Evolutionary conservation across 1,140 invertebrate genomes (phyloP), one percentile per base, ranked within the genome.

Genomic region (Drosophila ficusphila): DNA sequence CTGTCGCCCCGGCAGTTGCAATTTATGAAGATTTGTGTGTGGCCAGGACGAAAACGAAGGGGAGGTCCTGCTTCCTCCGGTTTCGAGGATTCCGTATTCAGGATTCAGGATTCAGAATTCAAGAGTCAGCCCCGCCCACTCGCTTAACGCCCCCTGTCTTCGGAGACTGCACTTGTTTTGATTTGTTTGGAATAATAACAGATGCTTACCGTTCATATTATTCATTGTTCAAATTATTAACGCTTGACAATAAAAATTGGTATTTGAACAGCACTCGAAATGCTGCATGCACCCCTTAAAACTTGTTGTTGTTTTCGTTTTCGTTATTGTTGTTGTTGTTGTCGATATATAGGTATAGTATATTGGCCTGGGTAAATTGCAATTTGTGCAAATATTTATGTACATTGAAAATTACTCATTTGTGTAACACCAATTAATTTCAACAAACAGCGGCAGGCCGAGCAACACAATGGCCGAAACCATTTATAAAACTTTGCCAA

Each of bases 131-230:
- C 72, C 48, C 77, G 72, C 77, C 77, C 77, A 49, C 39, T 23
- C 54, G 58, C 31, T 81, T 81, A 61, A 61, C 29, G 61, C 51
- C 77, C 70, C 56, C 75, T 47, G 9, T 25, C 25, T 12, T 16
- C 3, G 18, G n/a, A n/a, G n/a, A 27, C 16, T 79, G 89, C 89
- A 90, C 89, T 90, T 90, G 89, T 90, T 90, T 90, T 90, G 89
- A 90, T 90, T 90, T 90, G 89, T 90, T 90, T 90, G 89, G 89
- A 90, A 90, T 90, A 90, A 89, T 89, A 90, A 88, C 89, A 90
- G 89, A 90, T 90, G 89, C 89, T 90, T 79, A 78, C 75, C 81
- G 78, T 79, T 75, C 89, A 70, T 90, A 90, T 90, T 90, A 90
- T 89, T 90, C 89, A 90, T 90, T 90, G 89, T 89, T 83, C 51